Percentiles rank a stretch among this genome's conserved stretches.
phyloP scores from a whole-genome alignment of 2,888 invertebrate species.

The Drosophila austrosaltans region DNA sequence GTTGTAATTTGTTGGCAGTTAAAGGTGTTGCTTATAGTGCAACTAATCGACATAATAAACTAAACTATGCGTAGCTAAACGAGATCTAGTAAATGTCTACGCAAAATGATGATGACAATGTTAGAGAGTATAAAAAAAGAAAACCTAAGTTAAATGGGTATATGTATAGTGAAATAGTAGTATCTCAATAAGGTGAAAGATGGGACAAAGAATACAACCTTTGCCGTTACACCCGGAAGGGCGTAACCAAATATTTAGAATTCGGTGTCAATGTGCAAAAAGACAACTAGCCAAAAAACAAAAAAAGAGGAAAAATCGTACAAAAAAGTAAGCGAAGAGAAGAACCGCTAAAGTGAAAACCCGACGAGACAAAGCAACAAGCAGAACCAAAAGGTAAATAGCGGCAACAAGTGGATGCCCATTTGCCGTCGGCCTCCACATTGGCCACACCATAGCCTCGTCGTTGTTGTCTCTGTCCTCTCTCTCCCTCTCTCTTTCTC shows the following conservation, averaged over 20 bases:
- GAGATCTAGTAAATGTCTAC: slow-evolving; percentile 60
- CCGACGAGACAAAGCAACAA: slow-evolving; percentile 59
- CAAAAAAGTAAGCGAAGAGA: background rate
- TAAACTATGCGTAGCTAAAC: slow-evolving; percentile 75
- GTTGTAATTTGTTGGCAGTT: slow-evolving; percentile 79
- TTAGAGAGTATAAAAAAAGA: slow-evolving; percentile 39
- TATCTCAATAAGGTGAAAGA: slow-evolving; percentile 35
- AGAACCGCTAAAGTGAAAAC: slow-evolving; percentile 59
- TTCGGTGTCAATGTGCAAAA: slow-evolving; percentile 50
- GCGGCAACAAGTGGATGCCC: slow-evolving; percentile 72
- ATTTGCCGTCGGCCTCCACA: slow-evolving; percentile 59
- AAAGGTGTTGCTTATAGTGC: slow-evolving; percentile 80
- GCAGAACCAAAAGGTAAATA: slow-evolving; percentile 78
- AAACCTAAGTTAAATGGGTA: background rate
- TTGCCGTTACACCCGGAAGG: slow-evolving; percentile 8
- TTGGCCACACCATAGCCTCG: slow-evolving; percentile 54
- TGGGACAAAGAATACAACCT: background rate
- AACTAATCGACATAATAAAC: slow-evolving; percentile 77
- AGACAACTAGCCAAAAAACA: slow-evolving; percentile 31
- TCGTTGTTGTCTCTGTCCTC: slow-evolving; percentile 42
- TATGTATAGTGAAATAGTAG: slow-evolving; percentile 20
- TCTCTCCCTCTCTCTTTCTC: slow-evolving; percentile 34
- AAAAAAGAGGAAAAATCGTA: slow-evolving; percentile 12
- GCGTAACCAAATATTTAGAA: slow-evolving; percentile 52
- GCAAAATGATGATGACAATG: slow-evolving; percentile 53